Base-by-base conservation (phyloP, 2,888 invertebrate species). In the Palloptera scutellata region DNA sequence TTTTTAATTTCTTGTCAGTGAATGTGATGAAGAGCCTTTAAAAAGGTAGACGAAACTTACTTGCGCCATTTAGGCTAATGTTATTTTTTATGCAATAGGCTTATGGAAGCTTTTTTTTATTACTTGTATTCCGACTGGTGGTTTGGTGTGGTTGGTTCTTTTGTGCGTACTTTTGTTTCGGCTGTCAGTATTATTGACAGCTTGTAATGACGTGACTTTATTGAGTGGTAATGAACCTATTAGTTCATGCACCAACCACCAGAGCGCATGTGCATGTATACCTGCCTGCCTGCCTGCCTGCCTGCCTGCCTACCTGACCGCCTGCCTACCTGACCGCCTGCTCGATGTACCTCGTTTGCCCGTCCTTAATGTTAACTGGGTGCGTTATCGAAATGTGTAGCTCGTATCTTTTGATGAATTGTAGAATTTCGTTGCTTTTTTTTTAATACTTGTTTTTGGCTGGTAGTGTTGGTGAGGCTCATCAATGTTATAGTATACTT, bases 201-300 rank as follows among this genome's bases (percentile, higher is more conserved):
- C 66, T 67, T 70, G 73, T 72, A 77, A 77, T 80, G 79, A 79
- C 79, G 81, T 80, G 78, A 80, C 80, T 79, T 79, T 79, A 81
- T 81, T 78, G 79, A 78, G 79, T 81, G 80, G 79, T 81, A 79
- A 79, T 79, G 80, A 79, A 79, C 76, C 80, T 72, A 79, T 79
- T 79, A 81, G 57, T 61, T 66, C 30, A 2, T 30, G 30, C 30
- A 30, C 30, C 30, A 30, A 30, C 30, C 30, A 30, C 6, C 30
- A 30, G 30, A 30, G 30, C 15, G 30, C 15, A 53, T 19, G 30
- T 53, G 15, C 51, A 48, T 48, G 51, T 48, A 4, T 48, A 8
- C 8, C 2, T 48, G 51, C 51, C 6, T 30, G 6, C 30, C 30
- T 30, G 30, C 30, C 30, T 30, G 30, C 30, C 6, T 30, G 30